Evolutionary conservation across 30 jellyfish, hydroid and myxozoan species (phyloP).

Genomic region (Phacellophora camtschatica): DNA sequence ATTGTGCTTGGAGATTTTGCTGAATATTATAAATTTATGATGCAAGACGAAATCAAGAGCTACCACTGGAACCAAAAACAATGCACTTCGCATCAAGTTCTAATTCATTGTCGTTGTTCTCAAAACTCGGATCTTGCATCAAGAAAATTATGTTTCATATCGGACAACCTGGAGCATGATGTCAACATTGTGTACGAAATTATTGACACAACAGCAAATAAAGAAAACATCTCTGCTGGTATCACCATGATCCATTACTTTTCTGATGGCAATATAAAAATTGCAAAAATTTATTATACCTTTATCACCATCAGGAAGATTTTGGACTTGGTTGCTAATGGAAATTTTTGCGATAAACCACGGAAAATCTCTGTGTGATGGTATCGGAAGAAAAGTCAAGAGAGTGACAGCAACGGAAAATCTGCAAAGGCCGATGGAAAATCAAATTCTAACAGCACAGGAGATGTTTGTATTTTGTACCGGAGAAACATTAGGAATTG

Average conservation of each 20-base stretch:
- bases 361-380: slow-evolving; percentile 74
- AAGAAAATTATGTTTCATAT: slow-evolving; percentile 20
- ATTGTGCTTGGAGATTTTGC: neutral
- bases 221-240: neutral
- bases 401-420: slow-evolving; percentile 42
- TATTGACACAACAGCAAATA: neutral
- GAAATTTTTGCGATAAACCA: slow-evolving; percentile 69
- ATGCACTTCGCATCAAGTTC: neutral
- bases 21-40: neutral
- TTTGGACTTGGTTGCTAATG: slow-evolving; percentile 49
- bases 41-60: neutral
- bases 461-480: too few relatives aligned
- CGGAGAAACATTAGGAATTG: too few relatives aligned
- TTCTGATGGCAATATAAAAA: slow-evolving; percentile 75
- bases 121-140: neutral
- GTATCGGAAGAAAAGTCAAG: slow-evolving; percentile 70
- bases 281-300: slow-evolving; percentile 26
- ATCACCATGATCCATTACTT: neutral
- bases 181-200: neutral
- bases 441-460: too few relatives aligned
- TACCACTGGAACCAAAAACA: neutral
- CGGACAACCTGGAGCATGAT: slow-evolving; percentile 54
- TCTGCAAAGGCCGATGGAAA: too few relatives aligned
- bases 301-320: slow-evolving; percentile 50
- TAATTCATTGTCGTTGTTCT: neutral